Evolutionary conservation across 2,113 vertebrate species (phyloP).

Genomic region (Lepisosteus oculatus): DNA sequence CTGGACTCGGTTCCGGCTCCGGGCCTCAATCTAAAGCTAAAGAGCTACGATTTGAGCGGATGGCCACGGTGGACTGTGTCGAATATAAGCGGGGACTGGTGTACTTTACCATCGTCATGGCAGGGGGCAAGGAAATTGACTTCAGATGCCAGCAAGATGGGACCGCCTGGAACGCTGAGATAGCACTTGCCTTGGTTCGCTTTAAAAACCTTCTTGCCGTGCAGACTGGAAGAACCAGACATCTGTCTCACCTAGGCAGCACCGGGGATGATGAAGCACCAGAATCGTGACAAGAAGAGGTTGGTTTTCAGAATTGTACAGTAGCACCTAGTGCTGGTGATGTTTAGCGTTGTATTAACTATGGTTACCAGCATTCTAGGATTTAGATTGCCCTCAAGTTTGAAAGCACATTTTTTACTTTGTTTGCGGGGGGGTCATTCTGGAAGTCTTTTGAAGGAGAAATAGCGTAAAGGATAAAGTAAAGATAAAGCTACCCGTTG

Average conservation of each 20-base stretch:
- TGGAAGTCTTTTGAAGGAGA: too few relatives aligned
- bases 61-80: constrained; percentile 90
- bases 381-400: too few relatives aligned
- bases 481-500: too few relatives aligned
- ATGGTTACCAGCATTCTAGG: too few relatives aligned
- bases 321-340: too few relatives aligned
- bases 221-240: constrained; percentile 74
- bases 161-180: constrained; percentile 86
- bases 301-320: too few relatives aligned
- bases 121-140: constrained; percentile 82
- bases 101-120: constrained; percentile 91
- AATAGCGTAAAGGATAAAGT: too few relatives aligned
- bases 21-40: constrained; percentile 64
- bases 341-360: too few relatives aligned
- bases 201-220: constrained; percentile 89
- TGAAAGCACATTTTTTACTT: too few relatives aligned
- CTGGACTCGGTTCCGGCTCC: constrained; percentile 53
- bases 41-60: constrained; percentile 81
- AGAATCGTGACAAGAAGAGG: constrained; percentile 20
- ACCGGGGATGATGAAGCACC: constrained; percentile 51
- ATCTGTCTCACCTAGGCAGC: constrained; percentile 56
- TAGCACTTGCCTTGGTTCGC: constrained; percentile 85
- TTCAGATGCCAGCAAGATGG: constrained; percentile 86
- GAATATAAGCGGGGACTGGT: constrained; percentile 84
- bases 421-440: too few relatives aligned